Evolutionary conservation across 2,888 invertebrate species (phyloP).

Genomic region (Ormyrus rosae): DNA sequence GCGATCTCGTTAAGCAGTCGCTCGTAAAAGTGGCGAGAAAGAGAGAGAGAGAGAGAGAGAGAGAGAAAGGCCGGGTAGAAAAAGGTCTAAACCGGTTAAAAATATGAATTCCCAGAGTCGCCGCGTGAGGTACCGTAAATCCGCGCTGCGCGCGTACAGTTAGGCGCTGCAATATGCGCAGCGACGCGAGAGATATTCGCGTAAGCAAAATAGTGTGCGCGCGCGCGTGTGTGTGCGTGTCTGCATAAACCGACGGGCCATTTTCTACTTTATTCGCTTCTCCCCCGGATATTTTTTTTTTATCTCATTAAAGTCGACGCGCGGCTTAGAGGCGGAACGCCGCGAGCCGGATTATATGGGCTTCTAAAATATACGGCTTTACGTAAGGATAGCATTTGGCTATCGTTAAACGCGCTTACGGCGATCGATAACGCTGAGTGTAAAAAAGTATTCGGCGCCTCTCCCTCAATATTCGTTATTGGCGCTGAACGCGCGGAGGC

Average conservation of each 20-base stretch:
- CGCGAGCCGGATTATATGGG: neutral
- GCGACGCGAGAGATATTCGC: constrained; percentile 17
- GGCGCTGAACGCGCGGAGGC: too few species aligned
- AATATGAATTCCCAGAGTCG: constrained; percentile 67
- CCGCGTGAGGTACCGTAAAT: constrained; percentile 65
- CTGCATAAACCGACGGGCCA: neutral
- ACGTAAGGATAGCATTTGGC: neutral
- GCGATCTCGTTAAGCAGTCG: neutral
- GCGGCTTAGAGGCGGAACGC: neutral
- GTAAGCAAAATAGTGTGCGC: constrained; percentile 4
- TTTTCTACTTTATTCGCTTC: neutral
- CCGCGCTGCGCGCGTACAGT: constrained; percentile 63
- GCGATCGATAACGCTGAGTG: too few species aligned
- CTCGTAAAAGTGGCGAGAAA: constrained; percentile 4
- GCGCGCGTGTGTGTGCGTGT: neutral
- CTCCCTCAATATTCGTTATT: too few species aligned
- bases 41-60: neutral
- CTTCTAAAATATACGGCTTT: neutral
- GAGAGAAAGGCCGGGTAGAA: neutral
- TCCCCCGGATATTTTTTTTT: neutral
- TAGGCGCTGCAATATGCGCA: constrained; percentile 56
- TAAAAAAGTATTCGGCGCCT: too few species aligned
- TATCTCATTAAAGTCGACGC: neutral
- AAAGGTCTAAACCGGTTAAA: constrained; percentile 48
- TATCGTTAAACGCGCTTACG: too few species aligned